Base-by-base conservation (phyloP, 2,797 vertebrate species). In the Scomberomorus guttatus region DNA sequence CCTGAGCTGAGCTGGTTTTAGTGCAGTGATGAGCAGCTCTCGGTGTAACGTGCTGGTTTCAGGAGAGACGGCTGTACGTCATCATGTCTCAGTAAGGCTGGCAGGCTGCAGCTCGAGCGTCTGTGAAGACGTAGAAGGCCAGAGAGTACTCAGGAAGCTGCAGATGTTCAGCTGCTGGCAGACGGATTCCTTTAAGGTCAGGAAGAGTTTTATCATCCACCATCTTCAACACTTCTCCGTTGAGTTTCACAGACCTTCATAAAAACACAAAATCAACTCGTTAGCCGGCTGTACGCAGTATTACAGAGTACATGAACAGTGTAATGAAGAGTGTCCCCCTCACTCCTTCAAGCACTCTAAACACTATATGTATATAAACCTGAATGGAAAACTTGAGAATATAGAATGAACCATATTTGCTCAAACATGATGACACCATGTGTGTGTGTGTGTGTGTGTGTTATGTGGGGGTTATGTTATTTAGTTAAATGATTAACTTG, bases 61-160 rank as follows among this genome's bases (percentile, higher is more conserved):
- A 37, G 61, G 17, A n/a, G 22, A 48, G 37, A 37, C 18, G 15
- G 24, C 51, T 14, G 15, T 42, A 2, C 11, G 0, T 46, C 44
- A 0, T 13, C 0, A 2, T 0, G 6, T 24, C 22, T 37, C 58
- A 11, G 3, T 18, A 54, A 5, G 4, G 25, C 42, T 20, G 48
- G 39, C 98, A 99, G 72, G 95, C 96, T 0, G 88, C 62, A 15
- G 95, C 95, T 75, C 81, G 89, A 27, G 96, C 95, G 0, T 96
- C 96, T 42, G 74, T 90, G 81, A 99, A 90, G 59, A 99, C 96
- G 18, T 96, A 98, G 92, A 99, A 99, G 9, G 96, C 94, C 0
- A 98, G 96, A 2, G 97, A 97, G 85, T 95, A 95, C 6, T 94
- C 93, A n/a, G 97, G 98, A 58, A 99, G 93, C 50, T 84, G 79